Percentiles rank a stretch among this genome's conserved stretches.
Conservation (phyloP, 2,888 invertebrate genomes). For the Barypeithes pellucidus region DNA sequence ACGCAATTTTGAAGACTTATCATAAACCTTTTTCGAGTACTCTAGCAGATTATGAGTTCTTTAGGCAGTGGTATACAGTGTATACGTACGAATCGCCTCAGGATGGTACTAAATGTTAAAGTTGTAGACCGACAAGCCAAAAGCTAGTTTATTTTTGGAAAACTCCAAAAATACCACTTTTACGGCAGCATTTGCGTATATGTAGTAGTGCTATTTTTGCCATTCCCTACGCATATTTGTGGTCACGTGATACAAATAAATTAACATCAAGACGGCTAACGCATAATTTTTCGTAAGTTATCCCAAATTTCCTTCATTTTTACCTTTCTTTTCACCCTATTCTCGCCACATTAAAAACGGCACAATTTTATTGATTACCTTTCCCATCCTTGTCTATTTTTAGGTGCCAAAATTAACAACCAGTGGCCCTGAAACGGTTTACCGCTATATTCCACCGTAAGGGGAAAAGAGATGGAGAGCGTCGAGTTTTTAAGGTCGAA, state of each 20-base stretch:
- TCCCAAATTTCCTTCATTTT: not conserved
- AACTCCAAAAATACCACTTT: constrained; percentile 22
- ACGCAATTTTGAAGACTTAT: not conserved
- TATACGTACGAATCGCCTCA: too few relatives aligned
- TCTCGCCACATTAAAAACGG: constrained; percentile 1
- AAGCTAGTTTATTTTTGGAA: constrained; percentile 16
- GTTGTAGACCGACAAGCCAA: not conserved
- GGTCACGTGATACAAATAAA: too few relatives aligned
- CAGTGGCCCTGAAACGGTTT: constrained; percentile 39
- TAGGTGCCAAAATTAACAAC: constrained; percentile 30
- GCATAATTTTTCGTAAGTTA: not conserved
- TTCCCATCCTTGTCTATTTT: constrained; percentile 41
- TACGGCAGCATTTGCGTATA: constrained; percentile 2
- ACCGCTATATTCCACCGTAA: not conserved
- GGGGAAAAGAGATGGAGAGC: constrained; percentile 37
- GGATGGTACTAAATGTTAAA: not conserved
- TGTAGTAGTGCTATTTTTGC: not conserved
- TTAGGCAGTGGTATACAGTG: too few relatives aligned
- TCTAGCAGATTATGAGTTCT: too few relatives aligned
- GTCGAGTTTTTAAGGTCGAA: constrained; percentile 64
- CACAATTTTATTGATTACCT: constrained; percentile 31
- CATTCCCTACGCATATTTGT: not conserved
- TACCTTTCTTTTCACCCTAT: not conserved
- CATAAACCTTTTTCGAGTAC: too few relatives aligned
- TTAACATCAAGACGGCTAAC: not conserved